phyloP scores from a whole-genome alignment of 2,797 vertebrate species.

The Pogoniulus pusillus region DNA sequence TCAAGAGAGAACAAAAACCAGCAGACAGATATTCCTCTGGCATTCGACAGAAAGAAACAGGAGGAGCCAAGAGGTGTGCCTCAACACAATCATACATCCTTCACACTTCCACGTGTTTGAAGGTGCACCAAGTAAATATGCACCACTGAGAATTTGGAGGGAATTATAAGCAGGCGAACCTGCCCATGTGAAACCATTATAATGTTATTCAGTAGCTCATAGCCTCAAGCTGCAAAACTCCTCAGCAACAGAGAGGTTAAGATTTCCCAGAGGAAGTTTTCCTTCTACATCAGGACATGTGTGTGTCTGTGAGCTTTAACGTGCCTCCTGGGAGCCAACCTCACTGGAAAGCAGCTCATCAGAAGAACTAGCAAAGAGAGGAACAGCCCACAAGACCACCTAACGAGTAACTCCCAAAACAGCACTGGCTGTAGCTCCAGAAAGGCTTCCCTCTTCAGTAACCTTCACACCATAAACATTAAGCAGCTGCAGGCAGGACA shows the following conservation, averaged over 20 bases:
- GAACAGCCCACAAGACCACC: neutral
- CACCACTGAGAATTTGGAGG: neutral
- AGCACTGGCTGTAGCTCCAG: neutral
- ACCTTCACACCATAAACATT: neutral
- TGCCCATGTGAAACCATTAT: neutral
- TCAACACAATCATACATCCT: neutral
- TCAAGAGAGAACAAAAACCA: neutral
- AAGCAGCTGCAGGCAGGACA: neutral
- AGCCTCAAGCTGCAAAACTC: slow-evolving; percentile 24
- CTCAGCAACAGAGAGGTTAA: neutral
- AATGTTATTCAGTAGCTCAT: slow-evolving; percentile 10
- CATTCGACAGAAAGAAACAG: neutral
- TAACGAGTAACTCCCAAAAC: neutral
- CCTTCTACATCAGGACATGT: neutral
- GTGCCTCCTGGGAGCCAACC: neutral
- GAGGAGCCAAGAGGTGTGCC: neutral
- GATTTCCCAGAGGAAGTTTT: slow-evolving; percentile 7
- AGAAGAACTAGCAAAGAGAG: neutral
- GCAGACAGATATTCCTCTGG: neutral
- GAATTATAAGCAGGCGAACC: slow-evolving; percentile 11
- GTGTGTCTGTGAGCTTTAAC: neutral
- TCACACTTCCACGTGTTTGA: neutral
- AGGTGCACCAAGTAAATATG: slow-evolving; percentile 2
- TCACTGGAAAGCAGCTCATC: neutral
- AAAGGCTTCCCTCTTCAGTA: neutral